Evolutionary conservation across 2,113 vertebrate species (phyloP).

Genomic region (Climacteris rufus): DNA sequence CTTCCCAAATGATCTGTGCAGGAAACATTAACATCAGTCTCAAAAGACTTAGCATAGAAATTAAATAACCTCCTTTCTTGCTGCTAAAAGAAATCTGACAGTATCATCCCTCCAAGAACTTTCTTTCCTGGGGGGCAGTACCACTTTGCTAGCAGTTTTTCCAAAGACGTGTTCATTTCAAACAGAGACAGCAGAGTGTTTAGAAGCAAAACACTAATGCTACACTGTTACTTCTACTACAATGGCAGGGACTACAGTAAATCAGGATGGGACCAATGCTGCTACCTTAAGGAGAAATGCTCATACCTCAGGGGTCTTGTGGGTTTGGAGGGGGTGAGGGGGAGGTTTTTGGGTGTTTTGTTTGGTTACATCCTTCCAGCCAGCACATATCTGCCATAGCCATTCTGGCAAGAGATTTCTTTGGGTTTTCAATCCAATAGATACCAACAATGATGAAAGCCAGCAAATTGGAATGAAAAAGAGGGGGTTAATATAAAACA

Average conservation of each 20-base stretch:
- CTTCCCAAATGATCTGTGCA: background rate
- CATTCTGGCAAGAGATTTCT: background rate
- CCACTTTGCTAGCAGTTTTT: background rate
- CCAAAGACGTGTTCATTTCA: background rate
- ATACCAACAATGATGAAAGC: background rate
- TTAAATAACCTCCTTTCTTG: background rate
- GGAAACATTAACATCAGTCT: background rate
- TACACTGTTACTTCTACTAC: background rate
- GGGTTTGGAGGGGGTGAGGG: rapidly evolving
- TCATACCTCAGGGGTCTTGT: background rate
- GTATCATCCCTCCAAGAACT: background rate
- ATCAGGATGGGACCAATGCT: background rate
- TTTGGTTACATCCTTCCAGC: background rate
- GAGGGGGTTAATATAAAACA: rapidly evolving
- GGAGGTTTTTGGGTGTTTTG: background rate
- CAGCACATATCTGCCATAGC: background rate
- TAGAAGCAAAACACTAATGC: background rate
- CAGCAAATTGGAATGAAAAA: background rate
- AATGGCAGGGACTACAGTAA: background rate
- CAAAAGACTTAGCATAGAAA: background rate
- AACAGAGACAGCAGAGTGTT: background rate
- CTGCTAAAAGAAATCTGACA: background rate
- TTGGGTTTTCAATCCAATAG: background rate
- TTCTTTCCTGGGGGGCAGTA: background rate
- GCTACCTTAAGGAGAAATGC: background rate